A percentile compares a stretch with the other conserved stretches of the same genome.
phyloP scores from a whole-genome alignment of 2,797 vertebrate genomes.

The Hydrocynus forskahlii region DNA sequence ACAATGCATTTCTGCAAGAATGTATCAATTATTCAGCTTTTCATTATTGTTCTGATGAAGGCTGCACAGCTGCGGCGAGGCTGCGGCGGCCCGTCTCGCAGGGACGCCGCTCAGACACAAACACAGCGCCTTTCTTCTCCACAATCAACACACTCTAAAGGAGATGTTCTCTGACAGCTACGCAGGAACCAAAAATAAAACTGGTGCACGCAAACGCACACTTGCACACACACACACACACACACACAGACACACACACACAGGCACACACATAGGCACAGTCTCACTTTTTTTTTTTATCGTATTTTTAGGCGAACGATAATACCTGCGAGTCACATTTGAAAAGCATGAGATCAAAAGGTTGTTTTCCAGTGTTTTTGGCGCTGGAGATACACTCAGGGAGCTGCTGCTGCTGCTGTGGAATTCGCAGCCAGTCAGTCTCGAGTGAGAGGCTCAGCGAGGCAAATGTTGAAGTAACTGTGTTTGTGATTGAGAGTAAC shows the following conservation, averaged over 20 bases:
- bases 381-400: constrained; percentile 5
- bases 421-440: constrained; percentile 33
- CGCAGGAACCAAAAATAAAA: constrained; percentile 57
- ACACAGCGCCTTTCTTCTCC: constrained; percentile 47
- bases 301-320: constrained; percentile 3
- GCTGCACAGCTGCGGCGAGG: constrained; percentile 55
- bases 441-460: not conserved
- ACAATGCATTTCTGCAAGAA: constrained; percentile 62
- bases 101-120: constrained; percentile 45
- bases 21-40: constrained; percentile 66
- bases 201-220: constrained; percentile 23
- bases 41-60: constrained; percentile 61
- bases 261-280: constrained; percentile 35
- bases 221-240: constrained; percentile 30
- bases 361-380: constrained; percentile 15
- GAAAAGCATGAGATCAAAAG: constrained; percentile 37
- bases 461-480: not conserved
- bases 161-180: constrained; percentile 63
- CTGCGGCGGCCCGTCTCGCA: constrained; percentile 49
- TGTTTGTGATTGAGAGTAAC: constrained; percentile 26
- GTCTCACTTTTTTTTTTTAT: constrained; percentile 14
- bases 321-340: constrained; percentile 34
- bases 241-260: constrained; percentile 34
- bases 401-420: constrained; percentile 11
- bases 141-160: constrained; percentile 60